Evolutionary conservation across 2,888 invertebrate species (phyloP).

Genomic region (Melinaea marsaeus): DNA sequence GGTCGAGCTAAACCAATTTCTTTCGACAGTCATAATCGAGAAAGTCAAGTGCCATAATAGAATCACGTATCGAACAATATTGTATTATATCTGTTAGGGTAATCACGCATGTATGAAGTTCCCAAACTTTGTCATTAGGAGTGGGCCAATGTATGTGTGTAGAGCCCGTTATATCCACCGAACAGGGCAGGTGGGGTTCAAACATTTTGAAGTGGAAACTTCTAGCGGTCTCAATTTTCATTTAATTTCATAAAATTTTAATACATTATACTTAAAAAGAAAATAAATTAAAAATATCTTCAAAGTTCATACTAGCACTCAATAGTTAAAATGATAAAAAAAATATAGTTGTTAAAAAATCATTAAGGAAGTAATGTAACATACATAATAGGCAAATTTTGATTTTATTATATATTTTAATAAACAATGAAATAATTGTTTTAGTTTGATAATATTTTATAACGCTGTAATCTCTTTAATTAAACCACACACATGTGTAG

Average conservation of each 20-base stretch:
- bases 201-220: conserved; percentile 28
- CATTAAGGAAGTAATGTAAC: no score
- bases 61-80: conserved; percentile 34
- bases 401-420: no score
- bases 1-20: neutral
- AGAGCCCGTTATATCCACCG: conserved; percentile 55
- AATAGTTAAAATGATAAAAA: no score
- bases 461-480: conserved; percentile 19
- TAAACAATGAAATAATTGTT: no score
- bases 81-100: conserved; percentile 46
- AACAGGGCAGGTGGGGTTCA: conserved; percentile 55
- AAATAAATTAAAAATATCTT: no score
- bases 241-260: neutral
- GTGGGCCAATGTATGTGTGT: conserved; percentile 59
- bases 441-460: neutral
- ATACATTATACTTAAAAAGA: no score
- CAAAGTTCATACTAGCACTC: no score
- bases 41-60: conserved; percentile 24
- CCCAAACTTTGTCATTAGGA: conserved; percentile 72
- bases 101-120: conserved; percentile 69
- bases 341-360: no score
- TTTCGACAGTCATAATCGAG: conserved; percentile 7
- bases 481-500: conserved; percentile 44
- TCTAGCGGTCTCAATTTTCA: conserved; percentile 19
- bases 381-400: no score